A percentile compares a stretch with the other conserved stretches of the same genome.
These are phyloP conservation scores for Gymnodraco acuticeps DNA, from an alignment of 2,797 vertebrate genomes.

Conservation along the genomic window DNA sequence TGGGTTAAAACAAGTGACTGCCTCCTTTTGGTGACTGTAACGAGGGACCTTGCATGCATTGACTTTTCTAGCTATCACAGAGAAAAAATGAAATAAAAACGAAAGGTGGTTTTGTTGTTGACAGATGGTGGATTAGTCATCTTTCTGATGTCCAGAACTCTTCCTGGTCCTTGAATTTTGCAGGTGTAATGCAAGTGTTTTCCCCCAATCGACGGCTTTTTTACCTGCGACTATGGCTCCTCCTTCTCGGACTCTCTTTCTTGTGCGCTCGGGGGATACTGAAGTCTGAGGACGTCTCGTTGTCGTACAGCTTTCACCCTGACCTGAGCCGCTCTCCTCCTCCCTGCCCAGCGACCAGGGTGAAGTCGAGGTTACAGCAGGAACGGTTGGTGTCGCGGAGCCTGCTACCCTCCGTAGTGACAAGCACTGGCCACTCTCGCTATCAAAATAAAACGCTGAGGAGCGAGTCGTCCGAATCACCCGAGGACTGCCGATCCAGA, in stretches of 20 bases:
- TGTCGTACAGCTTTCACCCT: slow-evolving; percentile 91
- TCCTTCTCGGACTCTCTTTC: slow-evolving; percentile 89
- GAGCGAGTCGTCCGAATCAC: slow-evolving; percentile 76
- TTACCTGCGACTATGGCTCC: slow-evolving; percentile 92
- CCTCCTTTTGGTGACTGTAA: slow-evolving; percentile 9
- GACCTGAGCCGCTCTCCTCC: slow-evolving; percentile 95
- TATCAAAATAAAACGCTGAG: slow-evolving; percentile 85
- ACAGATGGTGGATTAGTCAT: slow-evolving; percentile 56
- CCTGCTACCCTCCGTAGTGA: slow-evolving; percentile 53
- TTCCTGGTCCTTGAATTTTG: slow-evolving; percentile 36
- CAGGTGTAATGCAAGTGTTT: slow-evolving; percentile 27
- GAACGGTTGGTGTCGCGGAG: slow-evolving; percentile 13
- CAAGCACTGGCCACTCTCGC: slow-evolving; percentile 71
- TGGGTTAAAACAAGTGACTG: neutral
- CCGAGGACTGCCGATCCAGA: slow-evolving; percentile 59
- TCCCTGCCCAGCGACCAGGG: slow-evolving; percentile 87
- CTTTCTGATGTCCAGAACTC: slow-evolving; percentile 37
- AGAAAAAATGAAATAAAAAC: slow-evolving; percentile 21
- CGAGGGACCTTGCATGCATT: slow-evolving; percentile 14
- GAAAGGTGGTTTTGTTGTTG: slow-evolving; percentile 34
- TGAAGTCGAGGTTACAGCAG: slow-evolving; percentile 40
- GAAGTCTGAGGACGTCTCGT: slow-evolving; percentile 97
- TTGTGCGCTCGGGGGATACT: slow-evolving; percentile 90
- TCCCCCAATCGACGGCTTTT: slow-evolving; percentile 51
- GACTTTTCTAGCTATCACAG: slow-evolving; percentile 14